Percentiles rank a stretch among this genome's conserved stretches.
Conservation (phyloP, 2,113 vertebrate genomes). For the Brienomyrus brachyistius region DNA sequence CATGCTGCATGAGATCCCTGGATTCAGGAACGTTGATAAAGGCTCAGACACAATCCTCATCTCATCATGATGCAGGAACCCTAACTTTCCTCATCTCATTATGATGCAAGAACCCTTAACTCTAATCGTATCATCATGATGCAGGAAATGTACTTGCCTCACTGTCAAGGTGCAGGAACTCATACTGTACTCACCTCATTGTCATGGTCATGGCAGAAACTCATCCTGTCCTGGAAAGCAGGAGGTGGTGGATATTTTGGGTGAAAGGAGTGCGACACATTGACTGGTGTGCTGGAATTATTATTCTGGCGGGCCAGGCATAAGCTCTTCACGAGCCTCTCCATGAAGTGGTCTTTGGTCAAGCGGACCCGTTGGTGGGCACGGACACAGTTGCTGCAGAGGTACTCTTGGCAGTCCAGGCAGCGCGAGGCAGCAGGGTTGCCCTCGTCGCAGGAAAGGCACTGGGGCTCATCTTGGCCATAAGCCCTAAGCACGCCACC, state of each 20-base stretch:
- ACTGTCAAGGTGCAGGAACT: background rate
- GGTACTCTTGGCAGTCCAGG: constrained; percentile 86
- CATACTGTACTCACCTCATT: constrained; percentile 56
- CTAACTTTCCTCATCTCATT: constrained; percentile 53
- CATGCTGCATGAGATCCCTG: background rate
- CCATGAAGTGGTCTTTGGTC: constrained; percentile 91
- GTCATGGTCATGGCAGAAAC: constrained; percentile 74
- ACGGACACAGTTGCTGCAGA: constrained; percentile 84
- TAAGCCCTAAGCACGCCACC: constrained; percentile 57
- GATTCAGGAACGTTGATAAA: background rate
- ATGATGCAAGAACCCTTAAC: background rate
- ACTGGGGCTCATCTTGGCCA: constrained; percentile 65
- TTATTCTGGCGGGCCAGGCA: constrained; percentile 41
- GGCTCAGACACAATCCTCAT: constrained; percentile 10
- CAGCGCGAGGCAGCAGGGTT: constrained; percentile 79
- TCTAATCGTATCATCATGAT: constrained; percentile 57
- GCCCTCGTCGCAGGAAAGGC: constrained; percentile 83
- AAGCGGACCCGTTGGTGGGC: constrained; percentile 87
- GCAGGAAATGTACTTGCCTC: constrained; percentile 43
- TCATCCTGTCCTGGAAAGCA: constrained; percentile 72
- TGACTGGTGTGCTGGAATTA: constrained; percentile 45
- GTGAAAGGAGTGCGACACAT: constrained; percentile 67
- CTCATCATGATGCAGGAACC: constrained; percentile 62
- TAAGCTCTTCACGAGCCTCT: constrained; percentile 64
- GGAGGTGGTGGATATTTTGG: constrained; percentile 75